Conservation (phyloP, 2,113 vertebrate genomes). For the Rhinolophus sinicus region DNA sequence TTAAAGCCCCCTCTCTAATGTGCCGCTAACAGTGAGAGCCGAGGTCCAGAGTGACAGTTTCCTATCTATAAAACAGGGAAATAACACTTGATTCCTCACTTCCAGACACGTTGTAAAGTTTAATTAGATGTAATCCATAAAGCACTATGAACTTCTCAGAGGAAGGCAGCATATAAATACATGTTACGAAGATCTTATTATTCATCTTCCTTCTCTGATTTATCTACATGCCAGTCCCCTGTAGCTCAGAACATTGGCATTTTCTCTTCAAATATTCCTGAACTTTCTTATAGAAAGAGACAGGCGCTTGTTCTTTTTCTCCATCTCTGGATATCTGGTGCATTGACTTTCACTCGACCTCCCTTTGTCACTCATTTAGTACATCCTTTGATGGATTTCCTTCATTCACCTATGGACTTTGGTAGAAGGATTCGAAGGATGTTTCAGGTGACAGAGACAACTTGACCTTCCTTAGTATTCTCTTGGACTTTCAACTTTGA, state of each 20-base stretch:
- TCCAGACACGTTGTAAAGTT: constrained; percentile 51
- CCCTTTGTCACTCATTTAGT: constrained; percentile 47
- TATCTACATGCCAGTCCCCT: constrained; percentile 27
- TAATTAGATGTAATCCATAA: constrained; percentile 63
- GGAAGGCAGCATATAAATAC: constrained; percentile 48
- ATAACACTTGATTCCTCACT: constrained; percentile 45
- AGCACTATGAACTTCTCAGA: constrained; percentile 65
- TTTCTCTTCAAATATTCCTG: constrained; percentile 19
- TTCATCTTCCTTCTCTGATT: constrained; percentile 62
- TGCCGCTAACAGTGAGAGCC: neutral
- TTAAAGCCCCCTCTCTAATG: neutral
- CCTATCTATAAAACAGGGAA: neutral
- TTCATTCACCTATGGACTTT: constrained; percentile 55
- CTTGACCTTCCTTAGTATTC: constrained; percentile 51
- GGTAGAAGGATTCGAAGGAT: constrained; percentile 7
- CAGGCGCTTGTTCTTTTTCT: constrained; percentile 15
- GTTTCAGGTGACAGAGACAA: constrained; percentile 39
- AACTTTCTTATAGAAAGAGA: neutral
- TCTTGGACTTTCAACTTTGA: constrained; percentile 67
- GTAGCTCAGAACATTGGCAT: constrained; percentile 52
- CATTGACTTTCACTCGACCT: constrained; percentile 29
- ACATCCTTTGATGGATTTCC: constrained; percentile 51
- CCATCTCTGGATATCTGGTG: neutral
- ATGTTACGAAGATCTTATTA: constrained; percentile 19
- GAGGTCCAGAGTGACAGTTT: neutral